Evolutionary conservation across 1,140 invertebrate genomes (phyloP), one percentile per base, ranked within the genome.

Genomic region (Bombus sibiricus): DNA sequence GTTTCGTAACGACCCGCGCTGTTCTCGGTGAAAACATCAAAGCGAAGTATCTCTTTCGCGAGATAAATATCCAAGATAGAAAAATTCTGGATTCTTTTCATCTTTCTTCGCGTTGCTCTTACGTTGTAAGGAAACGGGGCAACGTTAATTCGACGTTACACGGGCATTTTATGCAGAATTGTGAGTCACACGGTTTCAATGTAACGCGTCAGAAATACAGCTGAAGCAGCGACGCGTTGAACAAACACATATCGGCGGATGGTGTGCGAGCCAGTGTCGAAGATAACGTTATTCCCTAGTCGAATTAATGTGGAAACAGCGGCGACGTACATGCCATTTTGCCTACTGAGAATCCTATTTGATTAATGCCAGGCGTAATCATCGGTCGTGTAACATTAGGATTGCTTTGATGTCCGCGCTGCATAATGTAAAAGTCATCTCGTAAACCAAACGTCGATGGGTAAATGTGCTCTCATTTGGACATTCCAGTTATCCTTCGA

Each of bases 51-150:
- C 68, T 68, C 43, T 78, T 34, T 37, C 43, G 64, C 34, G 76
- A 71, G 53, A 78, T 84, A 84, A 84, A 84, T 79, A 79, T 69
- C 66, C 53, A 3, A 41, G 75, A 71, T 41, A 37, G 66, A 71
- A n/a, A 66, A 9, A 47, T 22, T 64, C 15, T 22, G 13, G n/a
- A 34, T 32, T 6, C 66, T 79, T 57, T 66, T 84, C 39, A 47
- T 69, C 34, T 47, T 12, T 25, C 64, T 34, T 57, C 53, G 22
- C 34, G n/a, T 9, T 53, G 15, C 34, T 34, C 10, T 25, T 25
- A n/a, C 47, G 47, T 39, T 6, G 2, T 13, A 34, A 62, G 64
- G 39, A 62, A 34, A 64, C n/a, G 10, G 9, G 37, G 39, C 57
- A 18, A 34, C n/a, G 80, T 83, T 83, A 83, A 83, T 83, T 37